Base-by-base conservation (phyloP, 2,888 invertebrate species). In the Meteorus cinctellus region DNA sequence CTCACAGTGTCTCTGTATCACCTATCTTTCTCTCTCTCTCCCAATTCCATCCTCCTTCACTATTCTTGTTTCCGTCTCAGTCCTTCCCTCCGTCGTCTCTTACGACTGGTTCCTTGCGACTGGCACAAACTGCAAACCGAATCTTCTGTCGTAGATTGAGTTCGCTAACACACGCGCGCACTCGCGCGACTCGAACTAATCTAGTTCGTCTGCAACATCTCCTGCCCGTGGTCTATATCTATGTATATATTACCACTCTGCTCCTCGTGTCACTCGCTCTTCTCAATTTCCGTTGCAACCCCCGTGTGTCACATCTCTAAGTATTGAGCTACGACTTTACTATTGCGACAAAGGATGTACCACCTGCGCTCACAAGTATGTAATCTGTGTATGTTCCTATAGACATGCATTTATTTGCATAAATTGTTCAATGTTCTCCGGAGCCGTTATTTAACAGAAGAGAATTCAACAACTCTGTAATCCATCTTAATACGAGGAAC, bases 91-190 rank as follows among this genome's bases (percentile, higher is more conserved):
- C 16, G 34, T 41, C 36, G 8, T 10, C 19, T 31, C 36, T 65
- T 19, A 41, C 19, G n/a, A 19, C 8, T 41, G 41, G 41, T 62
- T 60, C 76, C 76, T 67, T 77, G 77, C 34, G 70, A 74, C 69
- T 68, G 78, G 77, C 71, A 73, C 83, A 79, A 84, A 82, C 82
- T 82, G 80, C 83, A 83, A 83, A 83, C 82, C 84, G 82, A 85
- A 85, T 84, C 82, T 84, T 82, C 81, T 77, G 78, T 34, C 77
- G 81, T 81, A 84, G 85, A 85, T 85, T 84, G 84, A 85, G 84
- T 85, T 85, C 82, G 79, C 80, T 80, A 82, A 84, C 83, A 84
- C 82, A 82, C 84, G 81, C 83, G 68, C 71, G 66, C 71, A 59
- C 66, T 70, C 63, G 71, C 72, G 80, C 82, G 79, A 78, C 81